Percentiles rank a stretch among this genome's conserved stretches.
phyloP scores from a whole-genome alignment of 2,888 invertebrate species.

The Cepaea hortensis region DNA sequence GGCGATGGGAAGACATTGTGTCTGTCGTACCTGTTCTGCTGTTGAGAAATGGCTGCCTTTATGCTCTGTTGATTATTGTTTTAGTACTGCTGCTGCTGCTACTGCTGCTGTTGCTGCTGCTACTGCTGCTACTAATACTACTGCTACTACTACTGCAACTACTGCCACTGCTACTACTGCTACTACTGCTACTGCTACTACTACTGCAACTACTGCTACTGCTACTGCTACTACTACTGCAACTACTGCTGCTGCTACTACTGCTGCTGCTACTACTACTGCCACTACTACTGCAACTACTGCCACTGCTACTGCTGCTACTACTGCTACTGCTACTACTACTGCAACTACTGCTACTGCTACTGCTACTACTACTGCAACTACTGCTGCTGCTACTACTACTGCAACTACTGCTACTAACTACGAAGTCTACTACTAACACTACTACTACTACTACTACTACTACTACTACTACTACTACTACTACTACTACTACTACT shows the following conservation, averaged over 20 bases:
- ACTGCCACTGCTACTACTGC: background rate
- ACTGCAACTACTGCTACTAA: no score
- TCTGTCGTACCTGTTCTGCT: no score
- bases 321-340: slow-evolving; percentile 1
- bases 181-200: background rate
- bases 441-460: background rate
- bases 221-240: slow-evolving; percentile 10
- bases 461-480: background rate
- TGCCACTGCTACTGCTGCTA: slow-evolving; percentile 2
- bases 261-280: no score
- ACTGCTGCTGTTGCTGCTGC: background rate
- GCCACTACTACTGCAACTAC: slow-evolving; percentile 10
- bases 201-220: slow-evolving; percentile 20
- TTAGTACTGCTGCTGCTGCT: no score
- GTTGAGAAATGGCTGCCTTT: no score
- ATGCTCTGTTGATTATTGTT: no score
- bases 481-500: slow-evolving; percentile 25
- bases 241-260: no score
- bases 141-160: background rate
- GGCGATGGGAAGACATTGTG: no score
- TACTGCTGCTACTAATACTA: background rate
- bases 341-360: background rate
- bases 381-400: background rate
- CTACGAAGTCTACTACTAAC: no score
- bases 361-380: no score